phyloP scores from a whole-genome alignment of 2,113 vertebrate genomes.

The Atlantisia rogersi region DNA sequence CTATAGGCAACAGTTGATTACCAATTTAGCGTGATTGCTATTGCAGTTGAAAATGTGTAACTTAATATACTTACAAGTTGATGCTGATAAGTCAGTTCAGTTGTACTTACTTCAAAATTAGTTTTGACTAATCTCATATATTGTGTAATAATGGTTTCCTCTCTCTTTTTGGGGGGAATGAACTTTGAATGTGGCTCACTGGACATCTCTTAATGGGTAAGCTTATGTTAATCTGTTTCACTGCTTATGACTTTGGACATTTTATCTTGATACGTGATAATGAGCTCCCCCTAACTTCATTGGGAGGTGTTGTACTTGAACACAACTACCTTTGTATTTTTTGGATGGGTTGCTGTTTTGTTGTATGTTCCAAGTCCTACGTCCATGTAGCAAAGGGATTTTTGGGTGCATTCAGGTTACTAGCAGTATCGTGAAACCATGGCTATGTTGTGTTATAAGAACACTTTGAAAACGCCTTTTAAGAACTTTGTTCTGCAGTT shows the following conservation, averaged over 20 bases:
- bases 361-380: not conserved
- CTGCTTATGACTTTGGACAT: not conserved
- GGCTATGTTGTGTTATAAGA: not conserved
- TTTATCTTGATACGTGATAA: not conserved
- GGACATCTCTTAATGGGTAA: slow-evolving; percentile 19
- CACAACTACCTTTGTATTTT: no score
- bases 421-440: not conserved
- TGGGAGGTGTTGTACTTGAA: not conserved
- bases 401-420: not conserved
- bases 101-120: not conserved
- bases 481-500: not conserved
- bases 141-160: slow-evolving; percentile 15
- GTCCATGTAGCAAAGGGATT: not conserved
- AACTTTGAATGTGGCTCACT: not conserved
- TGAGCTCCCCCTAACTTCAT: not conserved
- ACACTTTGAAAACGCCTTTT: not conserved
- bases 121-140: not conserved
- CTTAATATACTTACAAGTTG: not conserved
- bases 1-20: not conserved
- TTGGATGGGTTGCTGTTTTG: not conserved
- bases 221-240: not conserved
- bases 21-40: not conserved
- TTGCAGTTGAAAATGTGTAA: not conserved
- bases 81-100: not conserved
- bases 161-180: not conserved